Percentiles rank a stretch among this genome's conserved stretches.
phyloP scores from a whole-genome alignment of 2,888 invertebrate genomes.

The Charanyca ferruginea region DNA sequence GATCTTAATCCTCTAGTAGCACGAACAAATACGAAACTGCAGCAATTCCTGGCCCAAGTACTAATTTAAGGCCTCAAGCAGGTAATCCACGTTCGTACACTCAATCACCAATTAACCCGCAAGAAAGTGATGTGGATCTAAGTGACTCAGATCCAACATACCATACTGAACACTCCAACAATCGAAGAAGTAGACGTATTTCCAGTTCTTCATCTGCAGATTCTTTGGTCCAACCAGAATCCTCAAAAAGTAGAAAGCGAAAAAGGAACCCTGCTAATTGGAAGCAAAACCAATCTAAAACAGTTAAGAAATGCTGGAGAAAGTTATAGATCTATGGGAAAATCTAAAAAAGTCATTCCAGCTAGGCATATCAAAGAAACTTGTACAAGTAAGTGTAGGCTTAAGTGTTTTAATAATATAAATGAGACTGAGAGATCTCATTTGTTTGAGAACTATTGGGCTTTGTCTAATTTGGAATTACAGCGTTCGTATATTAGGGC shows the following conservation, averaged over 20 bases:
- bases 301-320: conserved; percentile 2
- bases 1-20: too few species aligned
- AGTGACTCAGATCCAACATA: conserved; percentile 15
- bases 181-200: conserved; percentile 15
- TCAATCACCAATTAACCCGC: conserved; percentile 27
- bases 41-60: conserved; percentile 10
- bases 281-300: conserved; percentile 12
- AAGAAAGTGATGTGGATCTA: conserved; percentile 44
- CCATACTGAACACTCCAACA: conserved; percentile 7
- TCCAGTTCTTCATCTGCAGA: conserved; percentile 5
- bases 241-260: conserved; percentile 10
- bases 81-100: conserved; percentile 16
- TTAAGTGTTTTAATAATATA: conserved; percentile 2
- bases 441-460: background rate
- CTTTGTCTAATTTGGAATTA: conserved; percentile 6
- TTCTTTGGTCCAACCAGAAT: conserved; percentile 1
- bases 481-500: conserved; percentile 42
- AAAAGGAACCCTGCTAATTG: conserved; percentile 9
- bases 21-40: conserved; percentile 22
- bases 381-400: conserved; percentile 15
- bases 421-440: background rate
- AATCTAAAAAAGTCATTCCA: conserved; percentile 3
- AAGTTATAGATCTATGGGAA: conserved; percentile 4
- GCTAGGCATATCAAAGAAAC: conserved; percentile 11
- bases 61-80: conserved; percentile 8